Evolutionary conservation across 2,797 vertebrate genomes (phyloP).

Genomic region (Telmatherina bonti): DNA sequence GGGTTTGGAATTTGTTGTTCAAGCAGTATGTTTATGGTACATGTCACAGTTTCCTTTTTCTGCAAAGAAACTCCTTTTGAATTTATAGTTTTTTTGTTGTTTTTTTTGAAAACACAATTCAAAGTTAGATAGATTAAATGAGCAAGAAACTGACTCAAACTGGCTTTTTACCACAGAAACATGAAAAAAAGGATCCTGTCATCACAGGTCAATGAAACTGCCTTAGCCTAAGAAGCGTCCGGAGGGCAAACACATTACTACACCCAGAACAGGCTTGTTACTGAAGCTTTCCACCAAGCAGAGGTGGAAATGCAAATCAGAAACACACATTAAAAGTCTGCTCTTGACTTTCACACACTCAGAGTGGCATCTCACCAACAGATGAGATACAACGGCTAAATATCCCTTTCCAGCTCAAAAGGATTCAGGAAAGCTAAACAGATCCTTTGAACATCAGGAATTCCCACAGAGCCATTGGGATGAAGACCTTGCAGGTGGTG

Average conservation of each 20-base stretch:
- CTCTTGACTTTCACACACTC: constrained; percentile 31
- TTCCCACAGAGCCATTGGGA: constrained; percentile 58
- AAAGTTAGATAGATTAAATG: neutral
- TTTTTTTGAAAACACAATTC: neutral
- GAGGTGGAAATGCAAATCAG: constrained; percentile 33
- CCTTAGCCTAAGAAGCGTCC: constrained; percentile 10
- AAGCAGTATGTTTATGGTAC: neutral
- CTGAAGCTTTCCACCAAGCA: constrained; percentile 15
- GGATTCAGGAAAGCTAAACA: constrained; percentile 50
- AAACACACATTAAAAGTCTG: constrained; percentile 20
- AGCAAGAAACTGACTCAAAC: neutral
- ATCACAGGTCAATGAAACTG: neutral
- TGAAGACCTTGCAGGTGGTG: constrained; percentile 54
- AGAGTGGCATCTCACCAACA: constrained; percentile 25
- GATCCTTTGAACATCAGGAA: constrained; percentile 65
- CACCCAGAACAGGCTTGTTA: constrained; percentile 19
- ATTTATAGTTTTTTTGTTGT: neutral
- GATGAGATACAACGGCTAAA: constrained; percentile 25
- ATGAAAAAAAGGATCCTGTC: constrained; percentile 12
- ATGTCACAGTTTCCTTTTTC: too few species aligned
- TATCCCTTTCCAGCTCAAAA: constrained; percentile 39
- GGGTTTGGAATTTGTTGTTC: neutral
- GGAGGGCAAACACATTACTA: constrained; percentile 22
- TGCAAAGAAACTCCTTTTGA: too few species aligned
- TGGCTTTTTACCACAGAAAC: constrained; percentile 6